A percentile compares a stretch with the other conserved stretches of the same genome.
Evolutionary conservation across 2,888 invertebrate genomes (phyloP).

Genomic region (Heliconius sara): DNA sequence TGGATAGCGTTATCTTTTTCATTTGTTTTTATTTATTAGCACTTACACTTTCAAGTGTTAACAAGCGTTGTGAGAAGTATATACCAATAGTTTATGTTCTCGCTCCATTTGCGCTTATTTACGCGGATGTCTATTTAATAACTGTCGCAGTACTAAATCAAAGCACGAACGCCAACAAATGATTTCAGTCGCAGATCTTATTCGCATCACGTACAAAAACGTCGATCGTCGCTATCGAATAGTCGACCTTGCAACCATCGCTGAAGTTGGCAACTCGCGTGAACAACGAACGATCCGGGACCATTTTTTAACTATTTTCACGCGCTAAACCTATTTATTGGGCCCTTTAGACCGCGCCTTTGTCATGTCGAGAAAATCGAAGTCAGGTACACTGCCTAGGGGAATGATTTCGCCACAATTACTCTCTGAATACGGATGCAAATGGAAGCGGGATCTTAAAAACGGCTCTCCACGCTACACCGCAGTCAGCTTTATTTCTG

Average conservation of each 20-base stretch:
- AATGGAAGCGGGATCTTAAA: conserved; percentile 77
- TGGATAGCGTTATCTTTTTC: conserved; percentile 34
- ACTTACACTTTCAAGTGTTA: conserved; percentile 17
- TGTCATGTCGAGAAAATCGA: conserved; percentile 81
- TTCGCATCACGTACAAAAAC: conserved; percentile 58
- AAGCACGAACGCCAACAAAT: conserved; percentile 55
- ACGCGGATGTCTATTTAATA: conserved; percentile 38
- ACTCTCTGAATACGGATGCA: conserved; percentile 79
- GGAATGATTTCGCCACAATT: conserved; percentile 76
- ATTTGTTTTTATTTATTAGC: conserved; percentile 28
- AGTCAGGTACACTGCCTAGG: conserved; percentile 74
- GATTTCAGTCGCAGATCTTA: conserved; percentile 62
- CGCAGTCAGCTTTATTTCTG: conserved; percentile 71
- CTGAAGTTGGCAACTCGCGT: conserved; percentile 60
- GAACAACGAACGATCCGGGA: conserved; percentile 54
- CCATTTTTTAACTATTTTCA: conserved; percentile 79
- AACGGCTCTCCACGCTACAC: conserved; percentile 70
- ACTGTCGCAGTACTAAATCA: conserved; percentile 48
- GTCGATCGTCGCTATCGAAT: conserved; percentile 52
- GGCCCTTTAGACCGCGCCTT: conserved; percentile 81
- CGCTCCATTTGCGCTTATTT: conserved; percentile 10
- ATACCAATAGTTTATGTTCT: conserved; percentile 3
- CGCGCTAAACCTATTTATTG: conserved; percentile 77
- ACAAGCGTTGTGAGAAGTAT: conserved; percentile 10
- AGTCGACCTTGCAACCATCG: conserved; percentile 57